Conservation (phyloP, 2,113 vertebrate species). For the Tupaia tana region DNA sequence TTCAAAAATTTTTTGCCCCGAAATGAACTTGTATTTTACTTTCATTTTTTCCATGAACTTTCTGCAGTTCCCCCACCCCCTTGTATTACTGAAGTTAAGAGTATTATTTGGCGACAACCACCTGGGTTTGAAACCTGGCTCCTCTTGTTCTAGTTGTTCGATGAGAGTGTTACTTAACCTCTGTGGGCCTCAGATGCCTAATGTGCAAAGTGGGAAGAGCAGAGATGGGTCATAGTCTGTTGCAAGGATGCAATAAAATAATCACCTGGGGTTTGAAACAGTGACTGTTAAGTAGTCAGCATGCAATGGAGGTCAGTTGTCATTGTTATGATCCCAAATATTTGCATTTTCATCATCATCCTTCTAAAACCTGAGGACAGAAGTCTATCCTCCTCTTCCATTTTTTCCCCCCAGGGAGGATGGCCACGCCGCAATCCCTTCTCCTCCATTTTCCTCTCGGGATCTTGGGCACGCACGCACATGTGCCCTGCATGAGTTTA, state of each 20-base stretch:
- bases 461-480: too few relatives aligned
- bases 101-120: neutral
- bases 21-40: too few relatives aligned
- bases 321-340: neutral
- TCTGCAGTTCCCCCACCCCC: too few relatives aligned
- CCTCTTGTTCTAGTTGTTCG: neutral
- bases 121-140: neutral
- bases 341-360: neutral
- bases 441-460: too few relatives aligned
- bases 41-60: too few relatives aligned
- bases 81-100: neutral
- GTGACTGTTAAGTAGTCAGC: neutral
- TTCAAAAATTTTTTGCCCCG: too few relatives aligned
- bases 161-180: neutral
- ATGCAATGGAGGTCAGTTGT: neutral
- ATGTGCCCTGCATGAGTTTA: too few relatives aligned
- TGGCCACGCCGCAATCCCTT: too few relatives aligned
- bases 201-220: neutral
- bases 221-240: neutral
- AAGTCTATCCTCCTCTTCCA: neutral
- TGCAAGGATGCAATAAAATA: neutral
- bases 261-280: neutral
- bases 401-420: neutral
- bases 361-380: neutral
- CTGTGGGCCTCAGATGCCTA: neutral